A percentile compares a stretch with the other conserved stretches of the same genome.
Conservation (phyloP, 2,797 vertebrate species). For the Hydrophis major region DNA sequence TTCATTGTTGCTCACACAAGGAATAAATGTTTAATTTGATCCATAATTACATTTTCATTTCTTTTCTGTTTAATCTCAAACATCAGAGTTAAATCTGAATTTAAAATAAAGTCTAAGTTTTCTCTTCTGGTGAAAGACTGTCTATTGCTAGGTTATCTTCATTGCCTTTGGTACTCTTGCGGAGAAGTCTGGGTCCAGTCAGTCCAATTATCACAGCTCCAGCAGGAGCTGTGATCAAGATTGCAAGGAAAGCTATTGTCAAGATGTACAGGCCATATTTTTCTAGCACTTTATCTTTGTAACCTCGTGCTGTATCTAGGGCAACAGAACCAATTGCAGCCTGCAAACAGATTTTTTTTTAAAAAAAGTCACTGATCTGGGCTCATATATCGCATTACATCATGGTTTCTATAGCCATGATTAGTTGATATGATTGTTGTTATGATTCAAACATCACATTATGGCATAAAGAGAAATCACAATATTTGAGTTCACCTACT, state of each 20-base stretch:
- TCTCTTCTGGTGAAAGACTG: constrained; percentile 35
- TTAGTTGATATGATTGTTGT: not conserved
- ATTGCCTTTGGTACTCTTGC: constrained; percentile 64
- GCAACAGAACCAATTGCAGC: constrained; percentile 93
- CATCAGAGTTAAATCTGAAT: not conserved
- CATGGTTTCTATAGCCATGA: not conserved
- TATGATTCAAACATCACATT: not conserved
- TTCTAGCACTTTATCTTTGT: constrained; percentile 70
- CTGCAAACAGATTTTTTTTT: constrained; percentile 67
- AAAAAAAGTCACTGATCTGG: not conserved
- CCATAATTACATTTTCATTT: not conserved
- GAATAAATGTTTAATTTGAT: not conserved
- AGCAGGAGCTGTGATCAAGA: constrained; percentile 87
- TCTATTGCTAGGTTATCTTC: constrained; percentile 42
- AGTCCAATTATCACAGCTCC: constrained; percentile 88
- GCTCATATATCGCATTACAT: not conserved
- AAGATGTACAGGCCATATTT: constrained; percentile 84
- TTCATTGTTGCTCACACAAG: not conserved
- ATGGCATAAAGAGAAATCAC: not conserved
- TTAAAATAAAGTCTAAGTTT: not conserved
- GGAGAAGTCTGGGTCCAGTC: constrained; percentile 84
- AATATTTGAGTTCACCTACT: not conserved
- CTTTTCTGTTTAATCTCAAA: not conserved
- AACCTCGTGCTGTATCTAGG: constrained; percentile 82
- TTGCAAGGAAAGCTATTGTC: constrained; percentile 87